phyloP scores from a whole-genome alignment of 2,797 vertebrate species.

The Lemur catta region DNA sequence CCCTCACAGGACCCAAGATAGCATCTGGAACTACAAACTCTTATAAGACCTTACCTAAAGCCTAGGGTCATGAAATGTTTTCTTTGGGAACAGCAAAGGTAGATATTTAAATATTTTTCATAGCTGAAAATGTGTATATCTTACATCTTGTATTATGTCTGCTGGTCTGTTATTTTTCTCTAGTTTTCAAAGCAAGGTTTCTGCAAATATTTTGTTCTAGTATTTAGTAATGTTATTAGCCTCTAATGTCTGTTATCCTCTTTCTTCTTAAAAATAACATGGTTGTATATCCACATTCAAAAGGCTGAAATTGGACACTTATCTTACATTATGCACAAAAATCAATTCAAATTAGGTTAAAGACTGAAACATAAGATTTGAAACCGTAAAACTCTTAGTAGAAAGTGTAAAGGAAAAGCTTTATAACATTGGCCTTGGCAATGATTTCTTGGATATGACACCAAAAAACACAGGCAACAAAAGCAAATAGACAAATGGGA shows the following conservation, averaged over 20 bases:
- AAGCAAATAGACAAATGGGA: background rate
- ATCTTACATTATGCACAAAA: background rate
- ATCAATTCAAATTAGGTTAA: background rate
- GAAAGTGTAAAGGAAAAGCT: background rate
- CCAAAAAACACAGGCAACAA: background rate
- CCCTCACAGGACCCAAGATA: background rate
- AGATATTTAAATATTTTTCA: background rate
- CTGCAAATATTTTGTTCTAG: background rate
- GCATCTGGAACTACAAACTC: background rate
- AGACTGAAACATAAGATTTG: background rate
- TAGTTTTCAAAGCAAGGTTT: conserved; percentile 11
- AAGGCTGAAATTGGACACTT: background rate
- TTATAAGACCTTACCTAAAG: background rate
- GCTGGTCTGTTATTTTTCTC: background rate
- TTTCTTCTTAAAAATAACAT: conserved; percentile 28
- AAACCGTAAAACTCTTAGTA: background rate
- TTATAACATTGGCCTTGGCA: background rate
- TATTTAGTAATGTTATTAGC: conserved; percentile 31
- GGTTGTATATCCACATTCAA: background rate
- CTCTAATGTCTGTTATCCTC: background rate
- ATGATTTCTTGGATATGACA: background rate
- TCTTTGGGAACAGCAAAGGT: background rate
- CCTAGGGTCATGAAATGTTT: background rate
- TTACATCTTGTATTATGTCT: background rate
- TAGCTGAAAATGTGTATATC: background rate